phyloP scores from a whole-genome alignment of 2,797 vertebrate genomes.

The Yasuhikotakia modesta region DNA sequence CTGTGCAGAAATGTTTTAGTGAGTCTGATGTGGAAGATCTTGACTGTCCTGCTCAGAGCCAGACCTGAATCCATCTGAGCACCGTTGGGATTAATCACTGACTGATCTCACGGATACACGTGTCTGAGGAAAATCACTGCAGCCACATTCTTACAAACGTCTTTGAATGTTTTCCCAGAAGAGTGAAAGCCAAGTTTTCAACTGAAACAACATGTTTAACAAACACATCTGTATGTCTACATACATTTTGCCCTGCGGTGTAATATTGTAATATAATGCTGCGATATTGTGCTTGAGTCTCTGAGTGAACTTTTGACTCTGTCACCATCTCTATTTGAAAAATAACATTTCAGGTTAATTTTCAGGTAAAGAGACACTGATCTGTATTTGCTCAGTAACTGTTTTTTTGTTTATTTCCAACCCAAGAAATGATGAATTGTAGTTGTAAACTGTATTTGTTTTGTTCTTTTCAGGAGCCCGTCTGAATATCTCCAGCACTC shows the following conservation, averaged over 20 bases:
- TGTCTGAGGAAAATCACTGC: neutral
- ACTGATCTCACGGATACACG: neutral
- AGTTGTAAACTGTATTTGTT: neutral
- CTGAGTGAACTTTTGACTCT: too few species aligned
- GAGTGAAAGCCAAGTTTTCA: neutral
- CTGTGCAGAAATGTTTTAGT: neutral
- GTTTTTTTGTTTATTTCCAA: too few species aligned
- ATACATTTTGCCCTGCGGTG: too few species aligned
- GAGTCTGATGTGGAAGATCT: conserved; percentile 1
- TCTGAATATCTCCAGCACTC: conserved; percentile 81
- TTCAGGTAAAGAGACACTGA: too few species aligned
- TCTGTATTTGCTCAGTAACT: too few species aligned
- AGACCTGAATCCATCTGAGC: neutral
- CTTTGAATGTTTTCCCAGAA: neutral
- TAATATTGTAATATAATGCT: too few species aligned
- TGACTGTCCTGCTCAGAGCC: neutral
- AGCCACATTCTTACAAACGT: neutral
- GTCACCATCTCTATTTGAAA: too few species aligned
- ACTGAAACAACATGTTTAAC: too few species aligned
- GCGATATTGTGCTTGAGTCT: too few species aligned
- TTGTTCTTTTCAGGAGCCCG: conserved; percentile 75
- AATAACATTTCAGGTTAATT: too few species aligned
- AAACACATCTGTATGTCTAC: too few species aligned
- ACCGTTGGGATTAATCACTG: neutral
- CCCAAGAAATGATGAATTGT: too few species aligned